Evolutionary conservation across 2,797 vertebrate genomes (phyloP), one percentile per base, ranked within the genome.

Genomic region (Leuciscus waleckii): DNA sequence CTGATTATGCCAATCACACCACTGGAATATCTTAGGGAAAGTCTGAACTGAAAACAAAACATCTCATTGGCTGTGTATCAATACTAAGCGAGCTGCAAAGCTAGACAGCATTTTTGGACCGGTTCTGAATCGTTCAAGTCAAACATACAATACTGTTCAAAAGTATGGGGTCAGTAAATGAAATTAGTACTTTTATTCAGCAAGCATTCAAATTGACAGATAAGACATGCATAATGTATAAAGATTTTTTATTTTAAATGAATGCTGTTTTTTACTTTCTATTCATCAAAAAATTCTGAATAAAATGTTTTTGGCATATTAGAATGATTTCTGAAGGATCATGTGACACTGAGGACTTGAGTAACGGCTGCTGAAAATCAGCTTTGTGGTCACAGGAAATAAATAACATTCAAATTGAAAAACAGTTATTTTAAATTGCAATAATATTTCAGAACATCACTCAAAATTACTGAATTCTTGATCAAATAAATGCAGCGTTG

Each of bases 61-160:
- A 78, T 78, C 35, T 39, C 13, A 61, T 61, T 61, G 35, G 75
- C n/a, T 26, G 54, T 78, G 75, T 61, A 37, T 41, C 75, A 61
- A 41, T 78, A 41, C 51, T 61, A 41, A 26, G 11, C 21, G 32
- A 68, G 32, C 32, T 35, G 65, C 46, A 9, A 10, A 54, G 16
- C 17, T 51, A 74, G 43, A 29, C 70, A 51, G n/a, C 71, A 74
- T 32, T 74, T 49, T 3, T 21, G 26, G 17, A 68, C 32, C 37
- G 32, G 32, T 37, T 68, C 32, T 9, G 8, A 68, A 37, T 68
- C 0, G 17, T 37, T 37, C 32, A 19, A 67, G 29, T 35, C 65
- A 68, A 68, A 68, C 32, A 35, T 8, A 7, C 16, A 35, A 17
- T 2, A 68, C 65, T 21, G 19, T 16, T 65, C 11, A 32, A 32